Evolutionary conservation across 2,113 vertebrate species (phyloP).

Genomic region (Heliornis fulica): DNA sequence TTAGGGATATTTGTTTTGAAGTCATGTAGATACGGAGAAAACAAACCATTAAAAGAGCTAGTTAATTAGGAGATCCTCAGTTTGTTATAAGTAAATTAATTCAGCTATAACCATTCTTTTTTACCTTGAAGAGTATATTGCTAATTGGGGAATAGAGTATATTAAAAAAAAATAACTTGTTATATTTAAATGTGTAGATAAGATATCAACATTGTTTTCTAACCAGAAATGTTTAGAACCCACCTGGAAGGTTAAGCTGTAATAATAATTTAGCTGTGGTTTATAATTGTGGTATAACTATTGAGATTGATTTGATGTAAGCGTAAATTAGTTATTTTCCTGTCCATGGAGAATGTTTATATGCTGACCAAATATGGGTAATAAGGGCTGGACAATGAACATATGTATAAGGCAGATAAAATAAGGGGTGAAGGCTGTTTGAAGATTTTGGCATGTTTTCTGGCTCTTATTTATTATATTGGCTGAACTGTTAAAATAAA

Average conservation of each 20-base stretch:
- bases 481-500: not conserved
- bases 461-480: not conserved
- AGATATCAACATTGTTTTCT: not conserved
- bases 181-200: not conserved
- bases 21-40: not conserved
- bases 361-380: not conserved
- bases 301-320: not conserved
- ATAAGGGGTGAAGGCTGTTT: not conserved
- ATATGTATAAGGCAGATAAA: not conserved
- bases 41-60: not conserved
- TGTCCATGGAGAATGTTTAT: not conserved
- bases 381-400: not conserved
- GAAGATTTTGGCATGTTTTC: not conserved
- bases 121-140: not conserved
- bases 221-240: not conserved
- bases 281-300: not conserved
- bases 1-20: not conserved
- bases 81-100: not conserved
- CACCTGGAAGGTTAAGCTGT: not conserved
- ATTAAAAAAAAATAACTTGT: not conserved
- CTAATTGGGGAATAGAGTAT: not conserved
- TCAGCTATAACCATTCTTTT: not conserved
- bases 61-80: not conserved
- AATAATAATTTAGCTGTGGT: not conserved
- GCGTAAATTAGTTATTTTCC: not conserved